Evolutionary conservation across 1,140 invertebrate genomes (phyloP), one percentile per base, ranked within the genome.

Genomic region (Sitophilus oryzae): DNA sequence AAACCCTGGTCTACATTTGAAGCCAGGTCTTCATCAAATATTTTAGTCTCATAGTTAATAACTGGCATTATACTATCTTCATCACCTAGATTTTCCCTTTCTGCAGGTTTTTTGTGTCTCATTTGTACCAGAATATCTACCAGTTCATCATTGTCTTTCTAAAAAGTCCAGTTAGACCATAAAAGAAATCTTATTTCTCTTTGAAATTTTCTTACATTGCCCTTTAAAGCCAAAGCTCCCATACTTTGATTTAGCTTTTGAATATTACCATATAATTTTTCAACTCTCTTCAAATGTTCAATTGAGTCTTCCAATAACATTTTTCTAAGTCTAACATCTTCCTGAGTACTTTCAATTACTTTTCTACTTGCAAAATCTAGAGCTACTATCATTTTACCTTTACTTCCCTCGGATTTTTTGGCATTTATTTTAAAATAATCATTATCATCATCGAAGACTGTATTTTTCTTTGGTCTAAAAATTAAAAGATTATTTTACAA

Each of bases 391-490:
- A 67, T 66, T 47, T 59, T 65, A 38, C 85, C 81, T 61, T 85
- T 81, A 51, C 83, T 74, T 37, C 88, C 73, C 50, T 81, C 78
- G 30, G 83, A 78, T 60, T 77, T 71, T 10, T 84, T 84, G 55
- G 84, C 86, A 69, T 83, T 85, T 4, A 84, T 74, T 58, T 83
- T 82, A 74, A 91, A 98, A 72, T 97, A 97, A 73, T 98, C 95
- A 58, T 84, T 83, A 68, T 97, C 90, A 72, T 97, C 94, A 71
- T 98, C 94, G 55, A 94, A 95, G 2, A 98, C 91, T 66, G 82
- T 83, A 0, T 93, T 96, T 57, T 91, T 45, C 50, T 63, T 63
- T 18, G 48, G 64, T 44, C 59, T 64, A 50, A 47, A 64, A 59
- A 49, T 21, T 11, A 22, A 49, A 38, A 2, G 3, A 11, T 25